Evolutionary conservation across 2,113 vertebrate species (phyloP), one percentile per base, ranked within the genome.

Genomic region (Platichthys flesus): DNA sequence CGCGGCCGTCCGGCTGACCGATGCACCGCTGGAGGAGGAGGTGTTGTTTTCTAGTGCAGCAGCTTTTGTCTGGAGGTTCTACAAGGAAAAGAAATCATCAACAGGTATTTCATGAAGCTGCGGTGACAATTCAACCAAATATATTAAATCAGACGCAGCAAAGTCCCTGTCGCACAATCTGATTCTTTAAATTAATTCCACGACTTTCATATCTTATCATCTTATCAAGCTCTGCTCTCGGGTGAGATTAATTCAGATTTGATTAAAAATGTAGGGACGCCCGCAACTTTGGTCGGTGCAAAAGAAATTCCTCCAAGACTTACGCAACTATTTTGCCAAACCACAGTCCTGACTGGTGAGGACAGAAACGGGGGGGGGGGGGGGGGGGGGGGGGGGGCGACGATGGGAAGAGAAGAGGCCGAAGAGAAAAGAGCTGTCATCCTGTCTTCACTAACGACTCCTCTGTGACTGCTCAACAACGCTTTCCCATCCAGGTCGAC

Each of bases 211-310:
- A 76, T 35, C 13, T 73, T 67, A 81, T 82, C 55, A 76, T 35
- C 13, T 73, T 67, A 81, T 82, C 55, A 62, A 68, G 24, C 74
- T 74, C 24, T 14, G 65, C 57, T 92, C 82, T 89, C 82, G 5
- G 24, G 65, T 89, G 73, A 67, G 58, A 81, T 79, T 85, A 84
- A 91, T 81, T 80, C 82, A 85, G 68, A 40, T 79, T 72, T 77
- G 67, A 85, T 88, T 84, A 81, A 88, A 31, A 86, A 81, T 37
- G 9, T 37, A 9, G 35, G 35, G 9, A 37, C 9, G 35, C 9
- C 2, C 35, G 2, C 9, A 37, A 37, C 35, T 37, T 37, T 37
- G 9, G 40, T 42, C 40, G 12, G 40, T 42, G 9, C 9, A 21
- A 8, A 10, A 10, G 1, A 9, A 54, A 54, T 49, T 87, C 83